Base-by-base conservation (phyloP, 2,113 vertebrate genomes). In the Phrynocephalus versicolor region DNA sequence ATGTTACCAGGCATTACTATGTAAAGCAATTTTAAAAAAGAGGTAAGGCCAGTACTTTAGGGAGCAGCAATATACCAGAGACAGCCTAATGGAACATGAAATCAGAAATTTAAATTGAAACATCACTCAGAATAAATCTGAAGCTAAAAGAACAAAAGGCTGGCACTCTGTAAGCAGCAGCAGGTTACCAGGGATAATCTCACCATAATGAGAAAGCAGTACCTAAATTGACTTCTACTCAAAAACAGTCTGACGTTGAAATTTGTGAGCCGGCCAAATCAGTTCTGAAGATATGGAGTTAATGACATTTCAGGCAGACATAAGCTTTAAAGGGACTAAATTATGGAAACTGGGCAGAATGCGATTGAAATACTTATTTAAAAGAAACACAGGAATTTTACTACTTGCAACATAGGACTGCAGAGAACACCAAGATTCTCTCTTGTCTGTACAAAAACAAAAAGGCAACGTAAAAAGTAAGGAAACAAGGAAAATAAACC, bases 181-280 rank as follows among this genome's bases (percentile, higher is more conserved):
- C 45, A 78, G 25, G 62, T 18, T 33, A 71, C 25, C 65, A 79
- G 64, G 39, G 60, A 19, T 55, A 23, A 74, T 62, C 37, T 10
- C 19, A 72, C 79, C 82, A 21, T 85, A 87, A 37, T 13, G 2
- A 62, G 77, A 88, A 62, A 78, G 10, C 39, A 58, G 2, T 16
- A 60, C 72, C 79, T 70, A 73, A 83, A 86, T 85, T 30, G 73
- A 9, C 72, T 73, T 86, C 67, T 33, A 84, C 27, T 64, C 30
- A 87, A 85, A 33, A 4, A 71, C 8, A 76, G 2, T 19, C 51
- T 80, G 83, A 85, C 0, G 6, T n/a, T 41, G 70, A 73, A 19
- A 73, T 73, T n/a, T 62, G 18, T 62, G 60, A 2, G 58, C 23
- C 58, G 35, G 39, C 82, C 74, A 65, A n/a, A 30, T 64, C 30